A percentile compares a stretch with the other conserved stretches of the same genome.
Conservation (phyloP, 2,113 vertebrate species). For the Trogon surrucura region DNA sequence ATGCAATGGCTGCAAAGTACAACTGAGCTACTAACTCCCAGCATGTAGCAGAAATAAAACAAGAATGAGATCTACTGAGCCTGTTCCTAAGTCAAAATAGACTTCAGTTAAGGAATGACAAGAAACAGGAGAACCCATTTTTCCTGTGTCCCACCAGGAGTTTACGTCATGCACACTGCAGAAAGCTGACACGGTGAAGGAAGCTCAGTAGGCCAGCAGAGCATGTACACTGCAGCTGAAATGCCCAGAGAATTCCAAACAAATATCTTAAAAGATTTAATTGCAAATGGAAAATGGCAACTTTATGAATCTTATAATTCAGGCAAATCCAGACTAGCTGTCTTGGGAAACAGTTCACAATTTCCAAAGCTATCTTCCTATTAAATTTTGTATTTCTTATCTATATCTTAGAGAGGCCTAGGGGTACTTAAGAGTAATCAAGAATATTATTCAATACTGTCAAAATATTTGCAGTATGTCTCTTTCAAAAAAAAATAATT, state of each 20-base stretch:
- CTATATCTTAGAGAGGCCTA: background rate
- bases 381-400: background rate
- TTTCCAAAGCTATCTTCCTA: slow-evolving; percentile 4
- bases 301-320: slow-evolving; percentile 14
- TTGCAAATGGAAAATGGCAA: background rate
- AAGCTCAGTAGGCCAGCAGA: background rate
- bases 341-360: background rate
- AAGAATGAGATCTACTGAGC: background rate
- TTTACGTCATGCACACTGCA: background rate
- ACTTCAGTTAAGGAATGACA: background rate
- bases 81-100: background rate
- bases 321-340: background rate
- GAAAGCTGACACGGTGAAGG: background rate
- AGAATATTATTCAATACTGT: background rate
- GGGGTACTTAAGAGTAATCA: background rate
- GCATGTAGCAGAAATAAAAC: background rate
- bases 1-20: background rate
- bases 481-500: background rate
- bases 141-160: background rate
- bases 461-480: background rate
- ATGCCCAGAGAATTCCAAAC: background rate
- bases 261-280: slow-evolving; percentile 7
- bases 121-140: background rate
- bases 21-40: background rate
- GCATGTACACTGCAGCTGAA: background rate